A percentile compares a stretch with the other conserved stretches of the same genome.
Conservation (phyloP, 1,140 invertebrate species). For the Drosophila littoralis region DNA sequence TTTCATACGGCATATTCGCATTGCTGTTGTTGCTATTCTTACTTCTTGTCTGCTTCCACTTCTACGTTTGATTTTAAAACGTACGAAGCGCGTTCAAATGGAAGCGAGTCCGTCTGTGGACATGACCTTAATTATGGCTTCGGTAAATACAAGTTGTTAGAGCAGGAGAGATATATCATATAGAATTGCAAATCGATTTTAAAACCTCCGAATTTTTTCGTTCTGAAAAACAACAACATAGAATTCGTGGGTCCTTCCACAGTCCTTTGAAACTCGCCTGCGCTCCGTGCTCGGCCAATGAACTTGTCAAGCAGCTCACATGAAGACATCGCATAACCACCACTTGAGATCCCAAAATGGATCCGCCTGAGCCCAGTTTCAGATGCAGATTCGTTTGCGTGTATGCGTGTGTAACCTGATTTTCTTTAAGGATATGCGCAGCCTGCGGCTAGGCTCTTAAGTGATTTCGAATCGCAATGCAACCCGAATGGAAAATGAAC, state of each 20-base stretch:
- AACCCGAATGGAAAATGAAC: slow-evolving; percentile 39
- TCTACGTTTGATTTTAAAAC: slow-evolving; percentile 47
- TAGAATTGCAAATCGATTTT: too few species aligned
- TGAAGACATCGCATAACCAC: slow-evolving; percentile 41
- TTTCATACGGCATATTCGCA: slow-evolving; percentile 65
- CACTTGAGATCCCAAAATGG: slow-evolving; percentile 57
- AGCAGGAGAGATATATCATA: neutral
- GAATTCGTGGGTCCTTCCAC: neutral
- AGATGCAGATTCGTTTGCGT: slow-evolving; percentile 8
- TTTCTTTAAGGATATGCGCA: slow-evolving; percentile 70
- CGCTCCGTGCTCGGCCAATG: slow-evolving; percentile 56
- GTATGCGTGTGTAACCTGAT: slow-evolving; percentile 65
- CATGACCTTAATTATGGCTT: slow-evolving; percentile 48
- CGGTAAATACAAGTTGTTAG: neutral
- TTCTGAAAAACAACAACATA: too few species aligned
- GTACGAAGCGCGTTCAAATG: slow-evolving; percentile 50
- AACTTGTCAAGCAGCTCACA: slow-evolving; percentile 53
- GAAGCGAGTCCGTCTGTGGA: slow-evolving; percentile 37
- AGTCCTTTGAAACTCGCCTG: slow-evolving; percentile 36
- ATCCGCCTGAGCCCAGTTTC: slow-evolving; percentile 21
- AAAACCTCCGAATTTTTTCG: too few species aligned
- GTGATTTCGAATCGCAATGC: slow-evolving; percentile 64
- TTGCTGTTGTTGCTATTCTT: slow-evolving; percentile 36
- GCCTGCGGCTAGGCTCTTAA: slow-evolving; percentile 66
- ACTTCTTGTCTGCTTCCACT: slow-evolving; percentile 24